A percentile compares a stretch with the other conserved stretches of the same genome.
These are phyloP conservation scores for Solea solea DNA, from an alignment of 2,113 vertebrate genomes.

Conservation along the genomic window DNA sequence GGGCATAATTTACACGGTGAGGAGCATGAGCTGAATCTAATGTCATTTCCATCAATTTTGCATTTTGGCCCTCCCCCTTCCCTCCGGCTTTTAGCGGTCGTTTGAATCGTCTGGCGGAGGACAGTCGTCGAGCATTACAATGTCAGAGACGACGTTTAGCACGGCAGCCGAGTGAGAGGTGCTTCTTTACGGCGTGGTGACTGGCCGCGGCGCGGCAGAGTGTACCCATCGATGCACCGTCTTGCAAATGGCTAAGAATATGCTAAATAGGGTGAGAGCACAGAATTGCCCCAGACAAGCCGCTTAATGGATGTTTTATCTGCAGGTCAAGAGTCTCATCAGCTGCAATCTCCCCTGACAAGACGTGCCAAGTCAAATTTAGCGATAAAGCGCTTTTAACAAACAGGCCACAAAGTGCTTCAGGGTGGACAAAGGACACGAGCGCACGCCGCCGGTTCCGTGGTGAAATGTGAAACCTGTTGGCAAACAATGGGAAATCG, in stretches of 20 bases:
- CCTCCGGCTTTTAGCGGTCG: conserved; percentile 70
- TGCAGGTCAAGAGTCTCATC: conserved; percentile 63
- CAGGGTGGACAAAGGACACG: conserved; percentile 60
- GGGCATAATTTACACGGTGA: conserved; percentile 81
- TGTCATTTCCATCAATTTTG: conserved; percentile 81
- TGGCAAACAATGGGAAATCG: conserved; percentile 53
- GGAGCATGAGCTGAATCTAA: conserved; percentile 77
- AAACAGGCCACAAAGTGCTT: conserved; percentile 61
- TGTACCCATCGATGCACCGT: conserved; percentile 41
- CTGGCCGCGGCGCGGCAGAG: conserved; percentile 32
- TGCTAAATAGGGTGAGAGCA: conserved; percentile 67
- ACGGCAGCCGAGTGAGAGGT: conserved; percentile 59
- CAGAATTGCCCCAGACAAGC: conserved; percentile 58
- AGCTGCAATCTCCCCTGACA: conserved; percentile 61
- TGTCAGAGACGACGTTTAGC: conserved; percentile 65
- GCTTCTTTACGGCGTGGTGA: conserved; percentile 67
- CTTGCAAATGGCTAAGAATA: conserved; percentile 67
- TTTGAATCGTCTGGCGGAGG: conserved; percentile 62
- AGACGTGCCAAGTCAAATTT: conserved; percentile 74
- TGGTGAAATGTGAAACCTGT: conserved; percentile 67
- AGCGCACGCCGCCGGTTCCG: conserved; percentile 20
- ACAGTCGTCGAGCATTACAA: conserved; percentile 64
- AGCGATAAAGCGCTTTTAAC: conserved; percentile 73
- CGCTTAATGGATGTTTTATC: conserved; percentile 74
- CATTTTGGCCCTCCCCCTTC: conserved; percentile 63